Percentiles rank a stretch among this genome's conserved stretches.
These are phyloP conservation scores for Melikaiella ostensackeni DNA, from an alignment of 2,888 invertebrate species.

Conservation along the genomic window DNA sequence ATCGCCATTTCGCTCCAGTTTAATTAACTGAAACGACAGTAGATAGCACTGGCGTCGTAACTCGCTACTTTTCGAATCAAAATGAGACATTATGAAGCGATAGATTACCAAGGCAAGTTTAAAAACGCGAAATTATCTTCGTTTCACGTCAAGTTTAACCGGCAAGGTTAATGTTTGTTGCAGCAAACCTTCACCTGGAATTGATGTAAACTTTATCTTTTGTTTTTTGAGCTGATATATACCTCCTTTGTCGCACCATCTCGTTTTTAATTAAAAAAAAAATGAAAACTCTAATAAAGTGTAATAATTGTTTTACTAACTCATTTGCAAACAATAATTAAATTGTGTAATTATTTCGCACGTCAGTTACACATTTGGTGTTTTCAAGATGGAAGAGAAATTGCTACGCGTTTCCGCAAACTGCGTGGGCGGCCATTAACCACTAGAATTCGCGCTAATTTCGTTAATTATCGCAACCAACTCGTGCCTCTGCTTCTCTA, in stretches of 20 bases:
- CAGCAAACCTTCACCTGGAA: too few species aligned
- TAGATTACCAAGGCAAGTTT: too few species aligned
- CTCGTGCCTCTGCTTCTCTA: conserved; percentile 33
- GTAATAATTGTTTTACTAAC: neutral
- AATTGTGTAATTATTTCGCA: conserved; percentile 5
- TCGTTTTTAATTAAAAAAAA: neutral
- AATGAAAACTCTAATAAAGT: neutral
- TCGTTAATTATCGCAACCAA: conserved; percentile 64
- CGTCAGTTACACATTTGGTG: neutral
- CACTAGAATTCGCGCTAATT: conserved; percentile 55
- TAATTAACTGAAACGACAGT: too few species aligned
- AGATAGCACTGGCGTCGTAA: too few species aligned
- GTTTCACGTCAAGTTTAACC: too few species aligned
- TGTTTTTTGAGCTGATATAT: too few species aligned
- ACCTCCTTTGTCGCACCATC: neutral
- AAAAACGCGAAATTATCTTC: too few species aligned
- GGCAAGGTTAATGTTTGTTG: too few species aligned
- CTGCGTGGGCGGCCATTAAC: conserved; percentile 46
- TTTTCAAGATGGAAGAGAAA: conserved; percentile 44
- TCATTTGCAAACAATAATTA: neutral
- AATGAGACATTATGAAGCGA: too few species aligned
- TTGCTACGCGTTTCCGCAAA: conserved; percentile 53
- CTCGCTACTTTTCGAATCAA: too few species aligned
- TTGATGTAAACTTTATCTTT: too few species aligned
- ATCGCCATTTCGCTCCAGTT: too few species aligned